A percentile compares a stretch with the other conserved stretches of the same genome.
Evolutionary conservation across 1,140 invertebrate species (phyloP).

Genomic region (Papilio polytes): DNA sequence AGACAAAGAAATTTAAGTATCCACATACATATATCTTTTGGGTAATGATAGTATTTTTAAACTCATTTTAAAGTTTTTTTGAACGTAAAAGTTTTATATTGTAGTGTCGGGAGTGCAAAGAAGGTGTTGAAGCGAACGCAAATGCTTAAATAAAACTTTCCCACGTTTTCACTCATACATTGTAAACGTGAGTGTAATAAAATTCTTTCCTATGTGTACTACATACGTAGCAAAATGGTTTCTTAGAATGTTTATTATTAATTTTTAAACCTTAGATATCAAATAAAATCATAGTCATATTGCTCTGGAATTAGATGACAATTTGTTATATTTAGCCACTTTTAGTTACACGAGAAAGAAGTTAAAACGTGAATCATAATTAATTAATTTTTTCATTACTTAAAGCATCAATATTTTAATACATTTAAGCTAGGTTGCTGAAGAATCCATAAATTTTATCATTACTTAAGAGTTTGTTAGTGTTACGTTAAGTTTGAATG

Average conservation of each 20-base stretch:
- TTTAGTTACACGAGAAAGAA: background rate
- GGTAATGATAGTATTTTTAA: background rate
- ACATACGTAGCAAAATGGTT: background rate
- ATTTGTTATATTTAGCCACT: background rate
- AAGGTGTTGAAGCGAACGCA: background rate
- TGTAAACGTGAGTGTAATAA: conserved; percentile 1
- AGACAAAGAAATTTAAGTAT: too few relatives aligned
- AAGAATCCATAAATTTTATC: too few relatives aligned
- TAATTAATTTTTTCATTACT: background rate
- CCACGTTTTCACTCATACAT: conserved; percentile 17
- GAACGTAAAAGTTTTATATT: background rate
- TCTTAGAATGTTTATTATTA: background rate
- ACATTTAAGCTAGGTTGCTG: too few relatives aligned
- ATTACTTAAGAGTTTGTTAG: too few relatives aligned
- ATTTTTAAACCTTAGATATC: background rate
- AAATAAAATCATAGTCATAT: too few relatives aligned
- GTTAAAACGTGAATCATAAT: background rate
- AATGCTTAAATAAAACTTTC: conserved; percentile 19
- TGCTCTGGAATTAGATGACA: background rate
- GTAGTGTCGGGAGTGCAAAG: background rate
- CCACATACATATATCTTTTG: background rate
- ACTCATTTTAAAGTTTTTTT: background rate
- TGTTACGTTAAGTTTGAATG: too few relatives aligned
- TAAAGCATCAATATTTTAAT: too few relatives aligned
- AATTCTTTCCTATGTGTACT: background rate